These are phyloP conservation scores for Drosophila dives DNA, from an alignment of 2,888 invertebrate species.

Conservation along the genomic window DNA sequence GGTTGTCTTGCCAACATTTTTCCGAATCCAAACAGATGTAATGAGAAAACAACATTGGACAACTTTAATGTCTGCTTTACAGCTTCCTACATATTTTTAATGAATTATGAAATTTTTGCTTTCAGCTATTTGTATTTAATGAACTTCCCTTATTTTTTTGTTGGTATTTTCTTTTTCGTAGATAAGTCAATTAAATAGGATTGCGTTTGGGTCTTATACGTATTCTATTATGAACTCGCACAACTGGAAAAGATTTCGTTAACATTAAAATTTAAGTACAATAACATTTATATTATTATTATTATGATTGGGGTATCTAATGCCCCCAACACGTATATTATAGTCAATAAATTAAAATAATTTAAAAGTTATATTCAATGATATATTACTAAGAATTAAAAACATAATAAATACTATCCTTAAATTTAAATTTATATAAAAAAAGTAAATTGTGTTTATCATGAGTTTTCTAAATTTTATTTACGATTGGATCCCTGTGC, in stretches of 20 bases:
- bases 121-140: slow-evolving; percentile 54
- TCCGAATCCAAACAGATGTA: slow-evolving; percentile 6
- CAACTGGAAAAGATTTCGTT: not conserved
- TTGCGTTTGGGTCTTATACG: not conserved
- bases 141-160: slow-evolving; percentile 21
- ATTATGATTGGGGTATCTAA: too few species aligned
- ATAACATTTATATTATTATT: not conserved
- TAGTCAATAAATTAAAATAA: not conserved
- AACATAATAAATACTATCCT: not conserved
- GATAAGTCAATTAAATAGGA: slow-evolving; percentile 36
- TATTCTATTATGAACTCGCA: not conserved
- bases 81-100: slow-evolving; percentile 4
- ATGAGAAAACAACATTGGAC: slow-evolving; percentile 3
- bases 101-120: slow-evolving; percentile 24
- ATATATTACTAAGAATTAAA: not conserved
- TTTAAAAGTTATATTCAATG: not conserved
- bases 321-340: not conserved
- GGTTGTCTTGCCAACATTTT: slow-evolving; percentile 9
- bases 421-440: too few species aligned
- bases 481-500: not conserved
- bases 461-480: not conserved
- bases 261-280: not conserved
- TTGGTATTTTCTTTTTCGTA: slow-evolving; percentile 9
- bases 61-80: not conserved
- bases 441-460: not conserved